phyloP scores from a whole-genome alignment of 2,888 invertebrate species.

The Sinelater perroti region DNA sequence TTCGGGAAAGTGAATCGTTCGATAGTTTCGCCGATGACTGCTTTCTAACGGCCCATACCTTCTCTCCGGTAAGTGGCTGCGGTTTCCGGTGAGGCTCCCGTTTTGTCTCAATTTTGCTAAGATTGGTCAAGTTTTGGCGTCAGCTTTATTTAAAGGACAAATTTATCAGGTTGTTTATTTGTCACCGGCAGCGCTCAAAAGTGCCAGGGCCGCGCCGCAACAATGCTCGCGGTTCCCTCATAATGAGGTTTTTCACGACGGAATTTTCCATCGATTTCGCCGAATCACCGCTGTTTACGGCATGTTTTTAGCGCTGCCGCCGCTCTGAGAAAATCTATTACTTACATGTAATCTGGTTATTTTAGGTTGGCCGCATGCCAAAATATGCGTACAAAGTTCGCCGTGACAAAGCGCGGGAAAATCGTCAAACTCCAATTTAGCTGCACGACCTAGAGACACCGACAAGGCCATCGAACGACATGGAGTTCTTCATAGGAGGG shows the following conservation, averaged over 20 bases:
- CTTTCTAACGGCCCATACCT: too few species aligned
- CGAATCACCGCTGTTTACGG: constrained; percentile 1
- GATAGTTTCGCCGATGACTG: background rate
- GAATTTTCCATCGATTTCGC: constrained; percentile 2
- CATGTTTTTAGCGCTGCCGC: constrained; percentile 2
- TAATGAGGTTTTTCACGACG: too few species aligned
- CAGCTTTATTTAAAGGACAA: constrained; percentile 1
- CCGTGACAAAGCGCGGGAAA: constrained; percentile 20
- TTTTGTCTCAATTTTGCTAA: too few species aligned
- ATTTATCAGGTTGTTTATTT: too few species aligned
- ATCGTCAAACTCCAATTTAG: constrained; percentile 13
- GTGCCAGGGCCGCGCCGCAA: too few species aligned
- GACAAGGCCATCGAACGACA: background rate
- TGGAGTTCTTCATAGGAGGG: constrained; percentile 61
- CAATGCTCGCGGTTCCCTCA: too few species aligned
- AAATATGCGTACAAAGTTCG: constrained; percentile 21
- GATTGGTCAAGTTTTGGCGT: background rate
- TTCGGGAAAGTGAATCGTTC: constrained; percentile 1
- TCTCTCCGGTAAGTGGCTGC: too few species aligned
- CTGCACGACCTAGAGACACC: background rate
- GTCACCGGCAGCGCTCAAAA: too few species aligned
- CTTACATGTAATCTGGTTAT: constrained; percentile 5
- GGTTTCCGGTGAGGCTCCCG: too few species aligned
- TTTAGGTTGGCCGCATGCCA: constrained; percentile 24
- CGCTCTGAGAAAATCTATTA: constrained; percentile 12